These are phyloP conservation scores for Drosophila testacea DNA, from an alignment of 2,888 invertebrate species.

Conservation along the genomic window DNA sequence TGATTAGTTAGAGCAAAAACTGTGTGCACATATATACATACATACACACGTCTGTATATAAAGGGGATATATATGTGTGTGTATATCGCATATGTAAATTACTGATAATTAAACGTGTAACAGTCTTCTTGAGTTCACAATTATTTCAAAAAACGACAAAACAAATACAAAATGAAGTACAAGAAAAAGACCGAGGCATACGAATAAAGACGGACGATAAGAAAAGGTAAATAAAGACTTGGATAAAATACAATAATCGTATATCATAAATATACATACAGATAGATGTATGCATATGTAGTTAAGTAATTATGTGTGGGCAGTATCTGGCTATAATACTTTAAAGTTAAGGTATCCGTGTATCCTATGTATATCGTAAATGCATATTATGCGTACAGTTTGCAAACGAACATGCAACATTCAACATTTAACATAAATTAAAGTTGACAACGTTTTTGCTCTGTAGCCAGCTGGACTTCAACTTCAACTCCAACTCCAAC, in stretches of 20 bases:
- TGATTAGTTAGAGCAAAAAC: conserved; percentile 74
- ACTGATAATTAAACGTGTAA: conserved; percentile 83
- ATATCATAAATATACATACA: conserved; percentile 13
- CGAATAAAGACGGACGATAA: conserved; percentile 9
- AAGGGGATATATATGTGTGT: conserved; percentile 24
- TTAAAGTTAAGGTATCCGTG: conserved; percentile 70
- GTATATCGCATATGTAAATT: conserved; percentile 44
- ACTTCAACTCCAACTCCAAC: conserved; percentile 17
- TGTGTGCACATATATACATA: conserved; percentile 37
- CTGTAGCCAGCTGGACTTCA: conserved; percentile 28
- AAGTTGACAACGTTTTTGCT: conserved; percentile 53
- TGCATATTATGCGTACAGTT: conserved; percentile 74
- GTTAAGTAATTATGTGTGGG: conserved; percentile 54
- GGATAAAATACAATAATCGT: conserved; percentile 10
- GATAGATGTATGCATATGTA: conserved; percentile 25
- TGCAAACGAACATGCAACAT: conserved; percentile 42
- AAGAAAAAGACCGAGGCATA: conserved; percentile 41
- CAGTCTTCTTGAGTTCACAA: conserved; percentile 85
- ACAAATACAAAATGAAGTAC: neutral
- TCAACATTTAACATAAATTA: conserved; percentile 47
- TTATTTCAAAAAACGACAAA: conserved; percentile 60
- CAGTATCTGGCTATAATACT: conserved; percentile 79
- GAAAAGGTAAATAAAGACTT: conserved; percentile 13
- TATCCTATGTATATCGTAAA: conserved; percentile 60
- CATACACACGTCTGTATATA: conserved; percentile 8